Evolutionary conservation across 2,113 vertebrate species (phyloP).

Genomic region (Dasypus novemcinctus): DNA sequence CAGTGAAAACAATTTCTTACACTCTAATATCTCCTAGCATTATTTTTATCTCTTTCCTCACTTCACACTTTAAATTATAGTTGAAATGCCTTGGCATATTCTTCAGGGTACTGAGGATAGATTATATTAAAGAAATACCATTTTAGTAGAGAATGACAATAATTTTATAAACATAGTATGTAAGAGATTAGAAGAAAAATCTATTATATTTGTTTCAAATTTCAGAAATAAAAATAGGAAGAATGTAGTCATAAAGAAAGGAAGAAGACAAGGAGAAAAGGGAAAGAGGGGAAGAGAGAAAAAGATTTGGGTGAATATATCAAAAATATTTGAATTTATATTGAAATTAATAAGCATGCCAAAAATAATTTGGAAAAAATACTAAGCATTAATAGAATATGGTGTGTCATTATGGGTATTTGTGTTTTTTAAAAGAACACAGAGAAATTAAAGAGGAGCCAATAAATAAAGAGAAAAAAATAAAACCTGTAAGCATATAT

Average conservation of each 20-base stretch:
- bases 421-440: not conserved
- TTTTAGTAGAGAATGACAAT: not conserved
- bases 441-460: not conserved
- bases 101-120: not conserved
- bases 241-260: not conserved
- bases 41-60: not conserved
- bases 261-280: too few relatives aligned
- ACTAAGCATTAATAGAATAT: not conserved
- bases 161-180: not conserved
- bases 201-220: not conserved
- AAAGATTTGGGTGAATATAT: not conserved
- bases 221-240: not conserved
- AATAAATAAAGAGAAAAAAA: not conserved
- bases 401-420: not conserved
- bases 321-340: not conserved
- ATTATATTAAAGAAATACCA: not conserved
- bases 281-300: not conserved
- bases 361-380: not conserved
- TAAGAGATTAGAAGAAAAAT: not conserved
- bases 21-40: not conserved
- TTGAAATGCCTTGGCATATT: not conserved
- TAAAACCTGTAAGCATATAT: not conserved
- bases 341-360: not conserved
- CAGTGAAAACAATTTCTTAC: not conserved
- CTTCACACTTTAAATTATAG: not conserved